A percentile compares a stretch with the other conserved stretches of the same genome.
phyloP scores from a whole-genome alignment of 2,888 invertebrate species.

The Saturnia pavonia region DNA sequence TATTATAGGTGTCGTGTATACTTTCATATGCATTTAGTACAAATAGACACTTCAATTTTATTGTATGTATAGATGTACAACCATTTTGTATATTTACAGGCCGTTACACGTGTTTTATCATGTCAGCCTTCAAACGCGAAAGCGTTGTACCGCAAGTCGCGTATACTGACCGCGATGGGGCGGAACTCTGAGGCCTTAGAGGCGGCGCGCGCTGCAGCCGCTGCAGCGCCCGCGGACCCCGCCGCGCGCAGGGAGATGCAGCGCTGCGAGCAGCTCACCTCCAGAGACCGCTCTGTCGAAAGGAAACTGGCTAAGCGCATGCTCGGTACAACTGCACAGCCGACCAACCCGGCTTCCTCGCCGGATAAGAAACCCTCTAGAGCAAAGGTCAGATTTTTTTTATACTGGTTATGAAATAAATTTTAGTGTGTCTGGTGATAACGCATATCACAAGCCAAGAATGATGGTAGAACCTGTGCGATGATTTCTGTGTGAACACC shows the following conservation, averaged over 20 bases:
- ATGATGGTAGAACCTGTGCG: no score
- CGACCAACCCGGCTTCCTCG: conserved; percentile 18
- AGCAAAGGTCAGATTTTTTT: conserved; percentile 52
- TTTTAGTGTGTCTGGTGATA: no score
- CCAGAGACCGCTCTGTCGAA: conserved; percentile 75
- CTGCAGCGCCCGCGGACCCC: conserved; percentile 65
- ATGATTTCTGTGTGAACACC: no score
- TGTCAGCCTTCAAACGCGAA: conserved; percentile 95
- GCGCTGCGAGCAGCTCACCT: conserved; percentile 59
- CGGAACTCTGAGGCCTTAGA: conserved; percentile 87
- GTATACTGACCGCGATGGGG: conserved; percentile 72
- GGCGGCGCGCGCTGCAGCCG: conserved; percentile 70
- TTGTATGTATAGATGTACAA: no score
- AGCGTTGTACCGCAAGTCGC: conserved; percentile 90
- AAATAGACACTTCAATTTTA: no score
- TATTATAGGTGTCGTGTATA: no score
- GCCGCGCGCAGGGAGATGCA: conserved; percentile 69
- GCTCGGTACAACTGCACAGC: conserved; percentile 50
- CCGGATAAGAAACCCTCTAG: conserved; percentile 68
- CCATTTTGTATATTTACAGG: conserved; percentile 61
- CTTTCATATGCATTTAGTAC: no score
- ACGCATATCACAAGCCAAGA: no score
- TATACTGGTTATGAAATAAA: no score
- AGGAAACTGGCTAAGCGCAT: conserved; percentile 74
- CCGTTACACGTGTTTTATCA: conserved; percentile 90